phyloP scores from a whole-genome alignment of 1,140 invertebrate genomes.

The Papilio polyxenes region DNA sequence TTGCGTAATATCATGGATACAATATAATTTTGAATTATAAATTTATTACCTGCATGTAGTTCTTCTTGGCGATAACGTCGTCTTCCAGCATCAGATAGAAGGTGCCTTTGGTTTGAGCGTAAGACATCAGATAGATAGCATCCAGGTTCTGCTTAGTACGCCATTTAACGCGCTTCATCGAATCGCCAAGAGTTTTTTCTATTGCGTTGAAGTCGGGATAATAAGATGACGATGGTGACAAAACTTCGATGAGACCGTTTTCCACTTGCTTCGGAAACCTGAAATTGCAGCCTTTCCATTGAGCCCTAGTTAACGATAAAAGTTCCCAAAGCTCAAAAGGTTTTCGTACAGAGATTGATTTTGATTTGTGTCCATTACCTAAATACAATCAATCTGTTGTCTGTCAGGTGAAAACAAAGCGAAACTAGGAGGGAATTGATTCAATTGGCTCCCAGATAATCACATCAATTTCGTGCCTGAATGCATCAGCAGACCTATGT shows the following conservation, averaged over 20 bases:
- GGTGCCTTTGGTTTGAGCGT: constrained; percentile 90
- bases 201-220: constrained; percentile 94
- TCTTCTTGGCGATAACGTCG: constrained; percentile 94
- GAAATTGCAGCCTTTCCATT: constrained; percentile 46
- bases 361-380: neutral
- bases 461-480: constrained; percentile 2
- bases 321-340: neutral
- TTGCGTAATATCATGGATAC: neutral
- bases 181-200: constrained; percentile 91
- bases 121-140: constrained; percentile 98
- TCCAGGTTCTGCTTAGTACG: constrained; percentile 98
- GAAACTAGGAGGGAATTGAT: neutral
- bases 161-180: constrained; percentile 94
- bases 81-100: constrained; percentile 97
- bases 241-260: constrained; percentile 92
- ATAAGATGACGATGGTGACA: constrained; percentile 91
- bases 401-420: neutral
- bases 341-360: neutral
- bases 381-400: neutral
- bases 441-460: neutral
- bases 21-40: neutral
- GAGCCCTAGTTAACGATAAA: neutral
- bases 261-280: constrained; percentile 90
- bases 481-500: neutral
- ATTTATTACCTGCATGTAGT: constrained; percentile 85